A percentile compares a stretch with the other conserved stretches of the same genome.
Conservation (phyloP, 64 coral and sea anemone species). For the Dendronephthya gigantea region DNA sequence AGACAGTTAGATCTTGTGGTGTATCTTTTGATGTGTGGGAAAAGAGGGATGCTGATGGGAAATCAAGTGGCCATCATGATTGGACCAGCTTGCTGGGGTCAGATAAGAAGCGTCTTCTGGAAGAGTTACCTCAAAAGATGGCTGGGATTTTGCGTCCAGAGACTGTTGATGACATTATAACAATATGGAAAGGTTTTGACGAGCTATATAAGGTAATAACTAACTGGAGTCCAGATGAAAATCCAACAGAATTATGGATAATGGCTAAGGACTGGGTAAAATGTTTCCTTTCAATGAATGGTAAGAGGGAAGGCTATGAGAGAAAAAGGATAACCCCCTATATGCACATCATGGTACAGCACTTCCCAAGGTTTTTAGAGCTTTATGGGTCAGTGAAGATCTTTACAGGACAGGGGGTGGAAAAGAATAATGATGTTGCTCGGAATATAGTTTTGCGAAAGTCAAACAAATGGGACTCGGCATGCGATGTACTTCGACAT, state of each 20-base stretch:
- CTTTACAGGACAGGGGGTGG: no score
- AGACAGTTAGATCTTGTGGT: background rate
- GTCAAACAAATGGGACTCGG: background rate
- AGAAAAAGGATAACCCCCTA: no score
- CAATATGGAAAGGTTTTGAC: constrained; percentile 38
- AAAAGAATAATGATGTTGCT: no score
- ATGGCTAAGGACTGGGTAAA: background rate
- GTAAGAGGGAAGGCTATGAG: no score
- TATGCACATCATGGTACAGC: no score
- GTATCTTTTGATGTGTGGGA: constrained; percentile 24
- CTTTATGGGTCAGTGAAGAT: no score
- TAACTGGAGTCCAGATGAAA: background rate
- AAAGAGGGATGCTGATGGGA: constrained; percentile 44
- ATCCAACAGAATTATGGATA: background rate
- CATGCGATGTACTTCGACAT: background rate
- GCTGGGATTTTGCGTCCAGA: constrained; percentile 25
- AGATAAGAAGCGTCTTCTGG: constrained; percentile 37
- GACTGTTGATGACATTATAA: constrained; percentile 24
- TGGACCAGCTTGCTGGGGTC: constrained; percentile 40
- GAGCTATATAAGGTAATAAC: constrained; percentile 10
- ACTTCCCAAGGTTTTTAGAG: no score
- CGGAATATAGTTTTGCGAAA: background rate
- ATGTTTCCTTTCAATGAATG: background rate
- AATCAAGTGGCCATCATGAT: constrained; percentile 27
- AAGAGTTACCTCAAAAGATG: constrained; percentile 5